Evolutionary conservation across 2,797 vertebrate species (phyloP).

Genomic region (Tadarida brasiliensis): DNA sequence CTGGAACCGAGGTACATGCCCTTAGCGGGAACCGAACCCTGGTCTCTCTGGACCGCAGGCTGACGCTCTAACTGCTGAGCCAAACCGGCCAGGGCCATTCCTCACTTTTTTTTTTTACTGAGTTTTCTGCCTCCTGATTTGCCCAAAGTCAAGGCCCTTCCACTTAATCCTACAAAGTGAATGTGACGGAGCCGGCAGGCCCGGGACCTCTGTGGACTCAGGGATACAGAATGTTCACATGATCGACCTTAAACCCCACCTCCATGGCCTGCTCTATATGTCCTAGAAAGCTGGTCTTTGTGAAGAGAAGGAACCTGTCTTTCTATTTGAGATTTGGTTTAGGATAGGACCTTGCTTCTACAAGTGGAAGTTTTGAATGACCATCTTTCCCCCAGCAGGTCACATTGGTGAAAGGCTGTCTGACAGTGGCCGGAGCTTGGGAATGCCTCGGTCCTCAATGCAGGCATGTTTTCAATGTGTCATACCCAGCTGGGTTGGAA

Average conservation of each 20-base stretch:
- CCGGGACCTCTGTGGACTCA: background rate
- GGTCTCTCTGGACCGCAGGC: too few species aligned
- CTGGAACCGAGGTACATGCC: too few species aligned
- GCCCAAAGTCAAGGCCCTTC: constrained; percentile 6
- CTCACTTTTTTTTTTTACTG: background rate
- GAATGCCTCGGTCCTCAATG: background rate
- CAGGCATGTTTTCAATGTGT: accelerated
- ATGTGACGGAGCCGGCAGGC: background rate
- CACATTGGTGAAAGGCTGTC: background rate
- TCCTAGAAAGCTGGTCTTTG: constrained; percentile 33
- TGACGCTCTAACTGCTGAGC: too few species aligned
- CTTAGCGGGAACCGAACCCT: too few species aligned
- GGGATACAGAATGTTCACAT: background rate
- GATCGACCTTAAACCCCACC: background rate
- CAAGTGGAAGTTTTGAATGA: background rate
- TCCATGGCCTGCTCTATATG: background rate
- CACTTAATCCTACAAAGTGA: background rate
- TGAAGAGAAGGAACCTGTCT: background rate
- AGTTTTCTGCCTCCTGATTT: background rate
- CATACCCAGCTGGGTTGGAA: background rate
- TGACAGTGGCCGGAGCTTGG: background rate
- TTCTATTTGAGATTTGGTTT: background rate
- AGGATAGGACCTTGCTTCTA: background rate
- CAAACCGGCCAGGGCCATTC: too few species aligned
- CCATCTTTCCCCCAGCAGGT: background rate